Evolutionary conservation across 2,888 invertebrate species (phyloP).

Genomic region (Cephonodes hylas): DNA sequence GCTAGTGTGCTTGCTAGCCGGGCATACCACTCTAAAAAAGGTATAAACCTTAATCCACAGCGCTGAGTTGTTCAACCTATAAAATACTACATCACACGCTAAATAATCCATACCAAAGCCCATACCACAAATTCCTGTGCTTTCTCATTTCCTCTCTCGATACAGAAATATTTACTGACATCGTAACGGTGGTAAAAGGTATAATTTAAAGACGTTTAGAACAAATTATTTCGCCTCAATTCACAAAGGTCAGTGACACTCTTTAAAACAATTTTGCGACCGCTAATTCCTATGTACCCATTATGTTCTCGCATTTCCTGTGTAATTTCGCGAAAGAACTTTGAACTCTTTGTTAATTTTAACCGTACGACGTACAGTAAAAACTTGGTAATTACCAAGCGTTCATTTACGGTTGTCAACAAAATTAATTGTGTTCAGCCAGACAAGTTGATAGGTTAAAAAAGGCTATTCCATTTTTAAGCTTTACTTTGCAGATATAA

Average conservation of each 20-base stretch:
- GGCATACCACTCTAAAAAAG: too few species aligned
- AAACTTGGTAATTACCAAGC: slow-evolving; percentile 13
- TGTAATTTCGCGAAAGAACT: slow-evolving; percentile 30
- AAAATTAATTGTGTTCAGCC: background rate
- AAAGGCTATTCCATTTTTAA: too few species aligned
- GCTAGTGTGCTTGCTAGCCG: too few species aligned
- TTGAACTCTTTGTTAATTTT: slow-evolving; percentile 1
- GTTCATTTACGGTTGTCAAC: background rate
- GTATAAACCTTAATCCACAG: too few species aligned
- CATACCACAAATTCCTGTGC: background rate
- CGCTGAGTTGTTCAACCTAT: too few species aligned
- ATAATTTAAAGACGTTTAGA: slow-evolving; percentile 26
- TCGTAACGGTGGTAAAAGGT: background rate
- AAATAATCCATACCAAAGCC: too few species aligned
- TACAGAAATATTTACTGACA: background rate
- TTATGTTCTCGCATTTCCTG: slow-evolving; percentile 42
- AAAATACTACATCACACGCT: too few species aligned
- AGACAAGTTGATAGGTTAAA: background rate
- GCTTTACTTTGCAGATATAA: too few species aligned
- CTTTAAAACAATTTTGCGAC: slow-evolving; percentile 21
- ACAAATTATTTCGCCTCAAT: slow-evolving; percentile 27
- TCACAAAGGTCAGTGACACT: slow-evolving; percentile 37
- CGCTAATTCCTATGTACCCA: slow-evolving; percentile 31
- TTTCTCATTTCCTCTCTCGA: background rate
- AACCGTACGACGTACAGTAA: slow-evolving; percentile 10